Conservation (phyloP, 2,888 invertebrate genomes). For the Drosophila histrio region DNA sequence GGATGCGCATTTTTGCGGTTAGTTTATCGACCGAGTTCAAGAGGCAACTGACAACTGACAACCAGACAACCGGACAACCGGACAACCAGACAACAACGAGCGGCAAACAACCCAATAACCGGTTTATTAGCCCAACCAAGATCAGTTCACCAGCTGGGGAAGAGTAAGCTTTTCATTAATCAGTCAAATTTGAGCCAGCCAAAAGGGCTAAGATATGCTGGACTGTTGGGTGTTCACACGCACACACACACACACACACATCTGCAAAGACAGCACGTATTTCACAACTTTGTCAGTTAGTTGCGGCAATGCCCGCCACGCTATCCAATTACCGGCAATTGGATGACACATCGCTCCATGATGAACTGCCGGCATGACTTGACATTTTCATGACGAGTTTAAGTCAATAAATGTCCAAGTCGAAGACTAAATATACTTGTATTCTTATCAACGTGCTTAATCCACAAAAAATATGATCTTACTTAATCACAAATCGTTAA, state of each 20-base stretch:
- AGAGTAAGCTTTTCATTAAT: slow-evolving; percentile 43
- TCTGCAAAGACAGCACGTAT: slow-evolving; percentile 6
- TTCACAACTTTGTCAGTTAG: slow-evolving; percentile 58
- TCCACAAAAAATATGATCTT: too few species aligned
- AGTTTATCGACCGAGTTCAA: slow-evolving; percentile 67
- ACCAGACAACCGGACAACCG: neutral
- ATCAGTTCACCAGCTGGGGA: slow-evolving; percentile 25
- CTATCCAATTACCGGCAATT: slow-evolving; percentile 55
- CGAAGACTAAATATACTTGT: slow-evolving; percentile 24
- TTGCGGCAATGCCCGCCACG: slow-evolving; percentile 15
- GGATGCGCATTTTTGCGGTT: slow-evolving; percentile 53
- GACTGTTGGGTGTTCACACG: neutral
- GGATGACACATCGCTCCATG: slow-evolving; percentile 53
- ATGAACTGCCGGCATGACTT: slow-evolving; percentile 48
- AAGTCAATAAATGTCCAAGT: neutral
- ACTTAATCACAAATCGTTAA: too few species aligned
- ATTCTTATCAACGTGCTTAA: too few species aligned
- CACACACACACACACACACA: neutral
- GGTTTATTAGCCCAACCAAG: slow-evolving; percentile 18
- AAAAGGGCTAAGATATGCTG: slow-evolving; percentile 5
- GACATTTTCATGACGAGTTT: slow-evolving; percentile 13
- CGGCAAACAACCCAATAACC: slow-evolving; percentile 23
- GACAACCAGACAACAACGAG: slow-evolving; percentile 2
- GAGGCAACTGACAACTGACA: slow-evolving; percentile 36
- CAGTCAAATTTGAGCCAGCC: slow-evolving; percentile 32